Evolutionary conservation across 2,113 vertebrate genomes (phyloP).

Genomic region (Tragelaphus buxtoni): DNA sequence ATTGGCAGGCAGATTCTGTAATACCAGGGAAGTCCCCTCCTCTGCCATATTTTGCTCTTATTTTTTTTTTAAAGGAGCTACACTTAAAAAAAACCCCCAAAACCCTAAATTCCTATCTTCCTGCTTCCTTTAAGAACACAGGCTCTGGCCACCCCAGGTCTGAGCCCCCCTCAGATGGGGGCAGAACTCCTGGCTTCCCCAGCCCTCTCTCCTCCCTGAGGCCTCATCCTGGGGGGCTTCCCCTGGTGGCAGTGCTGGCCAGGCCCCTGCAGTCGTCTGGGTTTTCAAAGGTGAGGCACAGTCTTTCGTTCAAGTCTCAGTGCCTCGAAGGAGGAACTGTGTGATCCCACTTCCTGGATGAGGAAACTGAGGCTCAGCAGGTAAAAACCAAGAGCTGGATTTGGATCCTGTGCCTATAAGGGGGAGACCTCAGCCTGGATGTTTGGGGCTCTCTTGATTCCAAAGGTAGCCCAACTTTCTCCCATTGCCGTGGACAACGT

Average conservation of each 20-base stretch:
- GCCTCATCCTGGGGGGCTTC: not conserved
- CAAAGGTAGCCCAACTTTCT: not conserved
- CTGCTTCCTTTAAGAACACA: not conserved
- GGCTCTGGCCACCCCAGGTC: not conserved
- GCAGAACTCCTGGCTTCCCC: not conserved
- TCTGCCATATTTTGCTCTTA: not conserved
- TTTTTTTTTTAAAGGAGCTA: not conserved
- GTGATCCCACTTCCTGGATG: not conserved
- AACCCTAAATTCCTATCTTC: not conserved
- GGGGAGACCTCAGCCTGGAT: accelerated
- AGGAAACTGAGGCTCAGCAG: not conserved
- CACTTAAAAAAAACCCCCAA: not conserved
- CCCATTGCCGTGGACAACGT: not conserved
- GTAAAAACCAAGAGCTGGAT: not conserved
- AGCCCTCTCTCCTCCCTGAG: not conserved
- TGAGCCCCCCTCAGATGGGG: not conserved
- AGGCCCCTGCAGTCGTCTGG: not conserved
- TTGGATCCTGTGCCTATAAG: not conserved
- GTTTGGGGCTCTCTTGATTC: not conserved
- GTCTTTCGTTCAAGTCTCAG: not conserved
- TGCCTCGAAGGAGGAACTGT: not conserved
- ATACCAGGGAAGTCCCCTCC: not conserved
- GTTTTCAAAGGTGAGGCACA: not conserved
- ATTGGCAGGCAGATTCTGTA: not conserved
- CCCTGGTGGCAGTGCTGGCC: not conserved